Base-by-base conservation (phyloP, 1,140 invertebrate genomes). In the Archivesica marissinica region DNA sequence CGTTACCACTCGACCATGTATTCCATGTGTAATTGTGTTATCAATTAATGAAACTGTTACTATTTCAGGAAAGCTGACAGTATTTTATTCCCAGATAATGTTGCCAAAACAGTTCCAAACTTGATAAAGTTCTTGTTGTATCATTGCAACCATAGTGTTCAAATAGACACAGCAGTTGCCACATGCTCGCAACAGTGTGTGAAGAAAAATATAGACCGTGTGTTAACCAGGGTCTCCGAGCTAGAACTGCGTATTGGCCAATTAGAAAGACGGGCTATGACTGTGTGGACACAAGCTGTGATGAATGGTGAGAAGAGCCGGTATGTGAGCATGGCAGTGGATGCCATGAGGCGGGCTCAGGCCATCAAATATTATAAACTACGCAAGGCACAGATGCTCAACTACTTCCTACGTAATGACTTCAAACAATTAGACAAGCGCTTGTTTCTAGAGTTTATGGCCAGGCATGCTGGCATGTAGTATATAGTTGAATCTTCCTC, bases 1-100 rank as follows among this genome's bases (percentile, higher is more conserved):
- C n/a, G n/a, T n/a, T n/a, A n/a, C n/a, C n/a, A n/a, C n/a, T n/a
- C n/a, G n/a, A n/a, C n/a, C n/a, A n/a, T n/a, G n/a, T n/a, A n/a
- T n/a, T n/a, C n/a, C n/a, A n/a, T n/a, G n/a, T n/a, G n/a, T n/a
- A n/a, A n/a, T n/a, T n/a, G n/a, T n/a, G n/a, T n/a, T n/a, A n/a
- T n/a, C n/a, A n/a, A n/a, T n/a, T n/a, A n/a, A n/a, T n/a, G n/a
- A n/a, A n/a, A n/a, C n/a, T n/a, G 1, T 52, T 33, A 28, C 41
- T 4, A 59, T 94, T 95, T 70, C 88, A 96, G 96, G 85, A 97
- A 96, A 95, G 94, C 95, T 47, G 96, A 97, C 83, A 97, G 96
- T 90, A 95, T 96, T 56, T 93, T 95, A 35, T 97, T 96, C 92
- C 96, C 97, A 23, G 93, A 93, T 78, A 91, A 94, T 54, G 89